Evolutionary conservation across 2,888 invertebrate species (phyloP).

Genomic region (Megaustenia siamemsis): DNA sequence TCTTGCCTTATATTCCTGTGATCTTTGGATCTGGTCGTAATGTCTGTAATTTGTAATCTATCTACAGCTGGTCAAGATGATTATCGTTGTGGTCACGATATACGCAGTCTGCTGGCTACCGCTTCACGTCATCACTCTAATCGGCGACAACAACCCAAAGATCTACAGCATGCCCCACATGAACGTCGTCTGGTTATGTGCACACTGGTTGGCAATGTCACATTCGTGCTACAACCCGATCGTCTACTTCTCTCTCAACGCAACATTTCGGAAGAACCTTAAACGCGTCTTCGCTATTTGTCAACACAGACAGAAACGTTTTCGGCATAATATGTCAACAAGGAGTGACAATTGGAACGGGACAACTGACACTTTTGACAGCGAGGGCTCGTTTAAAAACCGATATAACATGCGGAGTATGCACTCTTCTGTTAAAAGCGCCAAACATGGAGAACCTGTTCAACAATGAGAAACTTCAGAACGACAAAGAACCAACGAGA

Average conservation of each 20-base stretch:
- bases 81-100: conserved; percentile 91
- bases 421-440: not conserved
- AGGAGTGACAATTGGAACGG: conserved; percentile 25
- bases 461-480: not conserved
- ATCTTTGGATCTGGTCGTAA: too few relatives aligned
- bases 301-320: conserved; percentile 40
- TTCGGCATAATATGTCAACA: conserved; percentile 24
- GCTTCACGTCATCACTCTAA: conserved; percentile 81
- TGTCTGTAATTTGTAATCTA: not conserved
- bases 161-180: conserved; percentile 70
- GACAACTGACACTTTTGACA: conserved; percentile 35
- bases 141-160: conserved; percentile 68
- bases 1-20: too few relatives aligned
- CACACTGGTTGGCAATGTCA: conserved; percentile 77
- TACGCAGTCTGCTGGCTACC: conserved; percentile 93
- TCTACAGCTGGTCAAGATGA: conserved; percentile 93
- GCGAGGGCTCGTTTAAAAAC: conserved; percentile 15
- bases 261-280: conserved; percentile 74
- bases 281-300: conserved; percentile 58
- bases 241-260: conserved; percentile 79
- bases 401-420: not conserved
- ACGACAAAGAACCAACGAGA: not conserved
- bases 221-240: conserved; percentile 79
- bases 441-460: not conserved
- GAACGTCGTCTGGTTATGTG: conserved; percentile 73